A percentile compares a stretch with the other conserved stretches of the same genome.
Evolutionary conservation across 1,140 invertebrate genomes (phyloP).

Genomic region (Pogonomyrmex barbatus): DNA sequence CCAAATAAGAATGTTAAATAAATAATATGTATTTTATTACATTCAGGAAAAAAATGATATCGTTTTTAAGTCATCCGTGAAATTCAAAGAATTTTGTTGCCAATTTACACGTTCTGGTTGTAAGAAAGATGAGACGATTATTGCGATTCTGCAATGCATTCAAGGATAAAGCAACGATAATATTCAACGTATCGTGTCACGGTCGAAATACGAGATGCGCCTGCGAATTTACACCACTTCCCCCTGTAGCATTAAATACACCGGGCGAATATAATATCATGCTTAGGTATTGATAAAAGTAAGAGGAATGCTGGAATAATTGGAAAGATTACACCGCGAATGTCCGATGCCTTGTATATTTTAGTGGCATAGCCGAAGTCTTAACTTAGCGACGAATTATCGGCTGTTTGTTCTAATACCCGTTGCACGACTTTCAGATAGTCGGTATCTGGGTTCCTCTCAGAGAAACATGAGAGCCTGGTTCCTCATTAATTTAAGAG

Average conservation of each 20-base stretch:
- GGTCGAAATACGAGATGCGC: conserved; percentile 39
- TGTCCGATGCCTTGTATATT: conserved; percentile 54
- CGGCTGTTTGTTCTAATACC: conserved; percentile 49
- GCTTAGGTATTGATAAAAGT: conserved; percentile 48
- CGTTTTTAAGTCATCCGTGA: no score
- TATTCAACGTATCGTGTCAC: conserved; percentile 47
- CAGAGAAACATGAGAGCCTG: conserved; percentile 27
- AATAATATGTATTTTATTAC: background rate
- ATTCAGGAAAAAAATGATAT: background rate
- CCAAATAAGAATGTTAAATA: background rate
- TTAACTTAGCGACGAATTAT: conserved; percentile 51
- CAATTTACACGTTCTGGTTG: background rate
- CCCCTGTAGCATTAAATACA: conserved; percentile 24
- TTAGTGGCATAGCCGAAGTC: conserved; percentile 49
- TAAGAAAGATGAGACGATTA: background rate
- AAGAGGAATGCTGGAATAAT: conserved; percentile 66
- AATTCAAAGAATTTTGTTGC: background rate
- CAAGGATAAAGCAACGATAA: conserved; percentile 30
- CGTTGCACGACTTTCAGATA: conserved; percentile 34
- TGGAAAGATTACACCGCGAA: conserved; percentile 69
- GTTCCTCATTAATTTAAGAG: conserved; percentile 30
- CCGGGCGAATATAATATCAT: conserved; percentile 32
- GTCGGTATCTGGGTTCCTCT: conserved; percentile 13
- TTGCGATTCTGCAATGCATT: background rate
- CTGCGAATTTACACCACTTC: conserved; percentile 37